Conservation (phyloP, 2,797 vertebrate genomes). For the Heterohyrax brucei region DNA sequence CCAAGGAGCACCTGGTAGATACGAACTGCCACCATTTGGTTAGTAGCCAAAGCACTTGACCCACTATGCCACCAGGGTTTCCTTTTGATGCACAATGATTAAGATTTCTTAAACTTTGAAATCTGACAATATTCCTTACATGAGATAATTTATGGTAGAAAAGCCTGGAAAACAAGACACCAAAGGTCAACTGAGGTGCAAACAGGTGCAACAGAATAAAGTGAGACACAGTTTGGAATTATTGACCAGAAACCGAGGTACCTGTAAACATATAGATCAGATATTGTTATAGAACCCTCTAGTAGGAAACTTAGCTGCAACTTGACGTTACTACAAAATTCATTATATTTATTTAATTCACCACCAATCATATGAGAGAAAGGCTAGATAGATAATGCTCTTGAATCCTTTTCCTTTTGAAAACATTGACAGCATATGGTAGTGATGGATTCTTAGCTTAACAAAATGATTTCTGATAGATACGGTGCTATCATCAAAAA, state of each 20-base stretch:
- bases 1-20: no score
- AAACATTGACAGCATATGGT: background rate
- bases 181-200: background rate
- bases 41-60: no score
- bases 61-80: no score
- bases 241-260: slow-evolving; percentile 8
- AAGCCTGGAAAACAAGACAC: slow-evolving; percentile 36
- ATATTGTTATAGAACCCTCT: slow-evolving; percentile 17
- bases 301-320: background rate
- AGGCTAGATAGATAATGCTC: background rate
- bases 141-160: slow-evolving; percentile 46
- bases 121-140: slow-evolving; percentile 35
- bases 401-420: slow-evolving; percentile 37
- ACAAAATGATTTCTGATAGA: slow-evolving; percentile 16
- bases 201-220: slow-evolving; percentile 32
- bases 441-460: background rate
- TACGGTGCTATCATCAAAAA: slow-evolving; percentile 17
- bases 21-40: no score
- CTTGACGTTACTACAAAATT: background rate
- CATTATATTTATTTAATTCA: slow-evolving; percentile 23
- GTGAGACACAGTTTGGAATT: slow-evolving; percentile 38
- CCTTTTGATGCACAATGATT: no score
- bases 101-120: no score
- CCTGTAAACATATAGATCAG: slow-evolving; percentile 44
- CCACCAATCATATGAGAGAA: slow-evolving; percentile 2